Base-by-base conservation (phyloP, 2,888 invertebrate genomes). In the Drosophila quinaria region DNA sequence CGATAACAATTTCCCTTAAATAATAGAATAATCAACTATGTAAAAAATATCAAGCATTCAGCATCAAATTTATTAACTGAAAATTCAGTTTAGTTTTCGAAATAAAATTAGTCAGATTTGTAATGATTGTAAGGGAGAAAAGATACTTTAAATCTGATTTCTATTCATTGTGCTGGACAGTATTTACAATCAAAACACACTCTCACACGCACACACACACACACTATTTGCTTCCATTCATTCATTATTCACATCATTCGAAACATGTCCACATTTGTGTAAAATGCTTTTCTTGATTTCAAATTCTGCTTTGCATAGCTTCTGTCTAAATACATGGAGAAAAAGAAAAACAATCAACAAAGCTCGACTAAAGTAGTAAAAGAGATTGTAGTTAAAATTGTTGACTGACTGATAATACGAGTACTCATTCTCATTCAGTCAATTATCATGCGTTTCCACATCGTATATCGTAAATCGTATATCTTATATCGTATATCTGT, bases 231-330 rank as follows among this genome's bases (percentile, higher is more conserved):
- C 52, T 42, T 13, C 5, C 55, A 59, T 19, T 49, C 59, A 59
- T 49, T 39, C 49, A 59, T 59, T 50, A 65, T 65, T 59, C 64
- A 65, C 37, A 37, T 64, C 64, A 62, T 39, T 68, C 47, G 46
- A 41, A 59, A 41, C 55, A 55, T 44, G 39, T n/a, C n/a, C 63
- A 44, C 50, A 73, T 60, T 59, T 58, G 63, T 46, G 51, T 62
- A 55, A 54, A 42, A 68, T 60, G 78, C 78, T 75, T 77, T 51
- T 72, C 62, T 60, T 75, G 37, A 68, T 68, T 77, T 75, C 17
- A 10, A 63, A 63, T 77, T 63, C 72, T 63, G 52, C 51, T 41
- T 51, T 44, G 60, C 49, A 33, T 41, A 61, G 22, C 31, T 51
- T 61, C 10, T 4, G 31, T 25, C 37, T 29, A 13, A 49, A 17